Base-by-base conservation (phyloP, 2,797 vertebrate genomes). In the Acridotheres tristis region DNA sequence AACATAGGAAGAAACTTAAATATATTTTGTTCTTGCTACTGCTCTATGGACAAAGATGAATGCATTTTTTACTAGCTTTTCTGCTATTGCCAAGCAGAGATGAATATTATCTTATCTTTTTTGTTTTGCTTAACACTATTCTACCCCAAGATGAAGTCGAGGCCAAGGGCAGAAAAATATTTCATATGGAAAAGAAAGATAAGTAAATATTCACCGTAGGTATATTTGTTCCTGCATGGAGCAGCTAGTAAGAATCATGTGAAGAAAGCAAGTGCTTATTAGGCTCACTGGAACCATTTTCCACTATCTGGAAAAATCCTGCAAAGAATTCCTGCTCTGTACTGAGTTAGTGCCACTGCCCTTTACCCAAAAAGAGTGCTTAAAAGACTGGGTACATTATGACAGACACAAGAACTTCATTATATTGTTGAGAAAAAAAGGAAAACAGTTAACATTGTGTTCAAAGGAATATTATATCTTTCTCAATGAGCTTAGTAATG, bases 341-440 rank as follows among this genome's bases (percentile, higher is more conserved):
- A 61, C 30, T 43, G 71, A 61, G 40, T 45, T 88, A 59, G 25
- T 48, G 40, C 4, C 25, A n/a, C 51, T 76, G 67, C 50, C 73
- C 76, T 93, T 96, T 69, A 27, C 30, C 75, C 38, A 89, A 47
- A 90, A 88, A 93, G 58, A 79, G 54, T 20, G 8, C 38, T 86
- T 83, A 61, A 88, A 95, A 96, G 74, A 90, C 83, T 92, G 81
- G 22, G 22, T 58, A 58, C 30, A 71, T 92, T 97, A 91, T 94
- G n/a, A 17, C 67, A 87, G 54, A 83, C 54, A 94, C 84, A 97
- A 91, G 71, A 94, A 80, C 74, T 65, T 94, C 82, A 96, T 97
- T 94, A 85, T 96, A 76, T 69, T 63, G 32, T 68, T 59, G 54
- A 93, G 85, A 54, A 83, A 79, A 84, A 94, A 91, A 81, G 19